A percentile compares a stretch with the other conserved stretches of the same genome.
Conservation (phyloP, 2,113 vertebrate species). For the Ictalurus punctatus region DNA sequence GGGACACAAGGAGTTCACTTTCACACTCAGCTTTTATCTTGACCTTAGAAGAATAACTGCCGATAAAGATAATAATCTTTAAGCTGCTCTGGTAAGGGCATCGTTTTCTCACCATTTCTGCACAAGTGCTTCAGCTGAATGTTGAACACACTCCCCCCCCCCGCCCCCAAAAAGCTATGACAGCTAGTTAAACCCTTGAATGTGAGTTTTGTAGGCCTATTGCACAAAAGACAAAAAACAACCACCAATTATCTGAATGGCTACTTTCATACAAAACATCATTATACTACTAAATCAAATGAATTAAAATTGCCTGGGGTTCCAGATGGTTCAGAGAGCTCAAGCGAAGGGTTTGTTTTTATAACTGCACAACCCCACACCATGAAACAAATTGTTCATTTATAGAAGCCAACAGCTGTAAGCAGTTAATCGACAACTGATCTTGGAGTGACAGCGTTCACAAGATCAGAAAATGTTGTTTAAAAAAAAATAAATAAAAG, state of each 20-base stretch:
- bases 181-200: conserved; percentile 38
- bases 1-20: conserved; percentile 75
- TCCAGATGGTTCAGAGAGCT: conserved; percentile 21
- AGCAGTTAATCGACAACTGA: conserved; percentile 21
- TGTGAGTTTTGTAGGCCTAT: conserved; percentile 27
- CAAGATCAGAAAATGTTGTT: conserved; percentile 33
- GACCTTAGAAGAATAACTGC: conserved; percentile 77
- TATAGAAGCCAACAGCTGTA: conserved; percentile 13
- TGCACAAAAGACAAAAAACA: conserved; percentile 25
- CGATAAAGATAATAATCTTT: conserved; percentile 67
- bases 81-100: conserved; percentile 31
- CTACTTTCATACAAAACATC: conserved; percentile 22
- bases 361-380: conserved; percentile 27
- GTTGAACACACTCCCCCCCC: not conserved
- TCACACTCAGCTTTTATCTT: conserved; percentile 79
- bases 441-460: conserved; percentile 38
- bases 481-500: not conserved
- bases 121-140: conserved; percentile 34
- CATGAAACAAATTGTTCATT: conserved; percentile 29
- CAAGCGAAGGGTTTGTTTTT: conserved; percentile 18
- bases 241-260: conserved; percentile 38
- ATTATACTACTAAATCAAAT: conserved; percentile 26
- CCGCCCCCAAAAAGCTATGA: conserved; percentile 1
- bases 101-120: conserved; percentile 43
- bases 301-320: conserved; percentile 25